Evolutionary conservation across 2,113 vertebrate genomes (phyloP).

Genomic region (Euleptes europaea): DNA sequence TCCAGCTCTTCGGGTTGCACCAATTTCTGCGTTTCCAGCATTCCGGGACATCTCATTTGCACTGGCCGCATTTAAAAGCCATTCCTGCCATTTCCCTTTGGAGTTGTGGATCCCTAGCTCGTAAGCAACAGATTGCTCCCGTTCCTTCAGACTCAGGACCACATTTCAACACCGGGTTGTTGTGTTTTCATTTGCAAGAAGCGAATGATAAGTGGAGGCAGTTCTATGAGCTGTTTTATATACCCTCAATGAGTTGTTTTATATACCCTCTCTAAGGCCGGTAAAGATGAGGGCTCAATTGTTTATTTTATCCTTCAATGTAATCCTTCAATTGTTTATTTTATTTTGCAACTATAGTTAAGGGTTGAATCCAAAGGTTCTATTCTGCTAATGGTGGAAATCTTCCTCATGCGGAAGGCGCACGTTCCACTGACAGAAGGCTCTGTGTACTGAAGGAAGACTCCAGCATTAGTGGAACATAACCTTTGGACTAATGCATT

Average conservation of each 20-base stretch:
- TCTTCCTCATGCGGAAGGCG: too few species aligned
- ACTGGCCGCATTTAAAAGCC: neutral
- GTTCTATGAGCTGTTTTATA: neutral
- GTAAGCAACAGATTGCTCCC: neutral
- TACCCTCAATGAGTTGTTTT: neutral
- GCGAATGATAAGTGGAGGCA: neutral
- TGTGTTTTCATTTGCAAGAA: neutral
- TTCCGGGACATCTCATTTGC: neutral
- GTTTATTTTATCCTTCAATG: neutral
- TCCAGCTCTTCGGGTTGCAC: neutral
- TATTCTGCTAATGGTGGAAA: too few species aligned
- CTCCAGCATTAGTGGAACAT: too few species aligned
- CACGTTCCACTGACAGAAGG: too few species aligned
- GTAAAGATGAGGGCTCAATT: neutral
- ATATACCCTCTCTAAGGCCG: neutral
- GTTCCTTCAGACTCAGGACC: neutral
- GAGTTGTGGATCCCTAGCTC: neutral
- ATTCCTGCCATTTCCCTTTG: conserved; percentile 16
- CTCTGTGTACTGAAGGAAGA: too few species aligned
- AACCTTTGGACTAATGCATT: too few species aligned
- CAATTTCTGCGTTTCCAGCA: neutral
- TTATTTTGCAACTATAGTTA: neutral
- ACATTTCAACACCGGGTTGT: neutral
- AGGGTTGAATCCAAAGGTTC: neutral
- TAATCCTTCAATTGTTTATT: neutral